These are phyloP conservation scores for Pristionchus maxplancki DNA, from an alignment of 2,888 invertebrate species.

Conservation along the genomic window DNA sequence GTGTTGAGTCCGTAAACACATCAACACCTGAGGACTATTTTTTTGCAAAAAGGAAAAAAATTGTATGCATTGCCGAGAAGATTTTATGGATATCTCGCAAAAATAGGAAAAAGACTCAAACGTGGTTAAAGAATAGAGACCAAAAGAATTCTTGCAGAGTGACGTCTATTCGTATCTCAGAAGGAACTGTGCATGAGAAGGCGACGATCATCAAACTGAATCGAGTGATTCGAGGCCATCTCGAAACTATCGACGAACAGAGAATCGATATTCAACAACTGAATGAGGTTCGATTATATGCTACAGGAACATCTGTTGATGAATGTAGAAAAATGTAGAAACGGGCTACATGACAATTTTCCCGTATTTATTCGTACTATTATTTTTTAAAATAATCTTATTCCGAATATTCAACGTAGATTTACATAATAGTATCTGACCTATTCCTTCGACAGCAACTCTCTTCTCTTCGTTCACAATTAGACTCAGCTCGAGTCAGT, in stretches of 20 bases:
- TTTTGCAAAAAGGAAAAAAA: not conserved
- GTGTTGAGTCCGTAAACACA: too few species aligned
- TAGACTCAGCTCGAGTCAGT: not conserved
- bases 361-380: too few species aligned
- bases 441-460: too few species aligned
- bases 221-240: slow-evolving; percentile 61
- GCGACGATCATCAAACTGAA: slow-evolving; percentile 66
- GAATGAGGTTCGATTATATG: slow-evolving; percentile 52
- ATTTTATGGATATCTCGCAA: too few species aligned
- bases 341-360: too few species aligned
- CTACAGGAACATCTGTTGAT: not conserved
- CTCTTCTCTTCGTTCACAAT: not conserved
- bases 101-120: too few species aligned
- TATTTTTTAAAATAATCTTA: too few species aligned
- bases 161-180: slow-evolving; percentile 17
- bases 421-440: too few species aligned
- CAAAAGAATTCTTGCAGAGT: slow-evolving; percentile 23
- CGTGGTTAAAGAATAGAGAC: not conserved
- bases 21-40: not conserved
- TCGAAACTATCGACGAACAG: slow-evolving; percentile 60
- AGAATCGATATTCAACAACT: slow-evolving; percentile 61
- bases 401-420: too few species aligned
- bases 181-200: slow-evolving; percentile 60
- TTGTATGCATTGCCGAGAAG: too few species aligned
- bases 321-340: not conserved